These are phyloP conservation scores for Lepidotrigona ventralis DNA, from an alignment of 1,140 invertebrate species.

Conservation along the genomic window DNA sequence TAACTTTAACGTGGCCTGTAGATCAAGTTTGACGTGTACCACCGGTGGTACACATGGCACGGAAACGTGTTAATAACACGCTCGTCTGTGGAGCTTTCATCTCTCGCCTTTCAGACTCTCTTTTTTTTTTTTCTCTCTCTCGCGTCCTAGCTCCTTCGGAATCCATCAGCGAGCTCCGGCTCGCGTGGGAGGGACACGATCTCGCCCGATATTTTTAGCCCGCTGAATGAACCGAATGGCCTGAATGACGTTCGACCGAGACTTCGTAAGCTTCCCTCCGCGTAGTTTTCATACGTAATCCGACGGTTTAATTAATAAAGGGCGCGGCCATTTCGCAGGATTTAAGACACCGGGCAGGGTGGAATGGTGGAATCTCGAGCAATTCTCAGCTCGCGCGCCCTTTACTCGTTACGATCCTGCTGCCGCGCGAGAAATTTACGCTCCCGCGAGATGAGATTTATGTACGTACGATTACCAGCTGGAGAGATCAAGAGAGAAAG, in stretches of 20 bases:
- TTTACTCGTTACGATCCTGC: too few species aligned
- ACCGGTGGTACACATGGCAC: too few species aligned
- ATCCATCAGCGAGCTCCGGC: neutral
- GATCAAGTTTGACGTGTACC: too few species aligned
- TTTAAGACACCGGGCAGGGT: neutral
- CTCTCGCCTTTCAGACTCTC: neutral
- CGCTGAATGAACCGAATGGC: neutral
- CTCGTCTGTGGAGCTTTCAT: neutral
- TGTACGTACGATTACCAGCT: neutral
- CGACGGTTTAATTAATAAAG: neutral
- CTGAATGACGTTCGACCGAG: constrained; percentile 5
- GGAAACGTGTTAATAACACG: too few species aligned
- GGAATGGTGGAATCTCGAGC: neutral
- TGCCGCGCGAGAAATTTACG: neutral
- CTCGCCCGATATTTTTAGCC: constrained; percentile 23
- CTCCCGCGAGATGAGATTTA: neutral
- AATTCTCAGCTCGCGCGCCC: neutral
- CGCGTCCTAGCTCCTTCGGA: neutral
- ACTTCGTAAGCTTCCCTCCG: neutral
- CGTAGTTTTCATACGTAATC: neutral
- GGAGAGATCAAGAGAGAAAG: neutral
- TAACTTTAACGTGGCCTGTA: too few species aligned
- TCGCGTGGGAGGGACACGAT: neutral
- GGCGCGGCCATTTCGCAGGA: neutral
- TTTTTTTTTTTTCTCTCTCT: neutral